phyloP scores from a whole-genome alignment of 2,888 invertebrate species.

The Plebejus melissa region DNA sequence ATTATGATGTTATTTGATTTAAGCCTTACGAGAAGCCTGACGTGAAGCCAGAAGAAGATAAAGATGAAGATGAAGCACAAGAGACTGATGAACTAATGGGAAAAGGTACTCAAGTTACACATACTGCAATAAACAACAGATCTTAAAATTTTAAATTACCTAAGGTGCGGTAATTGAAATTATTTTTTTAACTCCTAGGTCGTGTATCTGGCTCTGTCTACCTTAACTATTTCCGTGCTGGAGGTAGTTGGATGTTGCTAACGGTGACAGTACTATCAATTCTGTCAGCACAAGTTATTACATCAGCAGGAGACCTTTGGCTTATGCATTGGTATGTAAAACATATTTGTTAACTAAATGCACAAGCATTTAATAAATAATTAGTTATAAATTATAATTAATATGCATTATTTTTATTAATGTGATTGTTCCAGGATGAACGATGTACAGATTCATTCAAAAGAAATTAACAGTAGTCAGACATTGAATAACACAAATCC shows the following conservation, averaged over 20 bases:
- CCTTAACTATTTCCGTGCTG: conserved; percentile 18
- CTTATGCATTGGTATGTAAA: conserved; percentile 83
- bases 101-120: conserved; percentile 4
- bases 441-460: conserved; percentile 8
- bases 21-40: not conserved
- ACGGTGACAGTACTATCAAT: not conserved
- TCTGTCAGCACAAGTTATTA: conserved; percentile 82
- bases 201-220: conserved; percentile 11
- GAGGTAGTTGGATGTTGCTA: conserved; percentile 11
- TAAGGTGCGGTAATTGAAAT: not conserved
- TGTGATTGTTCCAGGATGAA: conserved; percentile 24
- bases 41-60: not conserved
- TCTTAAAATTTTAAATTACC: not conserved
- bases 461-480: conserved; percentile 3
- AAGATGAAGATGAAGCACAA: not conserved
- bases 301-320: conserved; percentile 87
- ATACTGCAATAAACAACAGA: not conserved
- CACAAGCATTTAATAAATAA: not conserved
- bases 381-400: no score
- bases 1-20: not conserved
- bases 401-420: not conserved
- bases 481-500: not conserved
- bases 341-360: not conserved
- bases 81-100: conserved; percentile 24
- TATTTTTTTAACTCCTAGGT: conserved; percentile 1